Percentiles rank a stretch among this genome's conserved stretches.
These are phyloP conservation scores for Lethrus apterus DNA, from an alignment of 1,140 invertebrate species.

Conservation along the genomic window DNA sequence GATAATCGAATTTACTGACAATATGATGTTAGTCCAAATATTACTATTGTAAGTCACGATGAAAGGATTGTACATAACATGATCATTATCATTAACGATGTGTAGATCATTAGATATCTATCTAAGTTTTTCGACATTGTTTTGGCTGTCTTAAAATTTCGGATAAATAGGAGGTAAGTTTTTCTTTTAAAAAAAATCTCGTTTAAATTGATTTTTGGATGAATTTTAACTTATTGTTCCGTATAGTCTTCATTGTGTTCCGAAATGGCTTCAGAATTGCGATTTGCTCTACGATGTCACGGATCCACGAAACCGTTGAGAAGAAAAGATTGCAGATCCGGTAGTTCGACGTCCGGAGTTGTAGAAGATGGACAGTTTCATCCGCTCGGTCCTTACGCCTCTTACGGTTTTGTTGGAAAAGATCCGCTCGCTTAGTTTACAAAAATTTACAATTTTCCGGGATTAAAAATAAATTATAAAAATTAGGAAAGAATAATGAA, in stretches of 20 bases:
- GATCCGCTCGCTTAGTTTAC: constrained; percentile 40
- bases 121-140: constrained; percentile 46
- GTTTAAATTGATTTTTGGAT: too few relatives aligned
- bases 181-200: constrained; percentile 1
- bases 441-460: too few relatives aligned
- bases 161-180: constrained; percentile 47
- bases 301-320: constrained; percentile 45
- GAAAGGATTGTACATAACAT: too few relatives aligned
- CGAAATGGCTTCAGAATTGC: constrained; percentile 61
- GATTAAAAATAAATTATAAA: too few relatives aligned
- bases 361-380: constrained; percentile 38
- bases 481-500: too few relatives aligned
- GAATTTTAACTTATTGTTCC: constrained; percentile 24
- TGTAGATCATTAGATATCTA: constrained; percentile 42
- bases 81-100: too few relatives aligned
- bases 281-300: constrained; percentile 58
- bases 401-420: constrained; percentile 55
- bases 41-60: too few relatives aligned
- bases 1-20: constrained; percentile 30
- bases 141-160: constrained; percentile 36
- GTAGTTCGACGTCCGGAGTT: constrained; percentile 18
- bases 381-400: constrained; percentile 47
- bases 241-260: constrained; percentile 57
- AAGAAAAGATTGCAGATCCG: constrained; percentile 38
- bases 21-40: constrained; percentile 18